Base-by-base conservation (phyloP, 1,140 invertebrate species). In the Polypedilum pembai region DNA sequence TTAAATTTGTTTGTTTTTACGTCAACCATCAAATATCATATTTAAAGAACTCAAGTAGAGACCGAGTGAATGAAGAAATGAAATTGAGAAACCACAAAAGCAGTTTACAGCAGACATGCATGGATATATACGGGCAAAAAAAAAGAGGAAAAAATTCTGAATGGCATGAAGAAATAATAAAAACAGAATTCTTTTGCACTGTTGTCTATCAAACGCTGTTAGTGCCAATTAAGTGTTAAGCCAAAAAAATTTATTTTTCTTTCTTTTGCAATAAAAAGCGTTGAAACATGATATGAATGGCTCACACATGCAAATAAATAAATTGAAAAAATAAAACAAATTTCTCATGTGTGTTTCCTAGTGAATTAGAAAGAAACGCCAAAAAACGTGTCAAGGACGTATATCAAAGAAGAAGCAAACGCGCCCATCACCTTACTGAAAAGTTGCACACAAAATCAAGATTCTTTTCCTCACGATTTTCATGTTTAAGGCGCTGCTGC, bases 351-450 rank as follows among this genome's bases (percentile, higher is more conserved):
- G 24, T 33, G 24, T 33, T 33, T 33, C 5, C 24, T 33, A 56
- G 45, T 15, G n/a, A 56, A 56, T n/a, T n/a, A 56, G 12, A 56
- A 12, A n/a, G n/a, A 56, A 56, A 12, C 15, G 45, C 45, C 45
- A 56, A 69, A 69, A 69, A 20, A 21, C 17, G 18, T 69, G 65
- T 69, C 65, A 69, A 69, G 65, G 65, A 69, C 65, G 65, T 12
- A 56, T 4, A 56, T n/a, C 4, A 56, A 56, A 56, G 12, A 56
- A 56, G 45, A 56, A 56, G 12, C 12, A 56, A 56, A 56, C 45
- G 45, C 45, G 45, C 24, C 24, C 45, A 56, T 56, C 45, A 15
- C 12, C 45, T 12, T 56, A 15, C 45, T 56, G 12, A 8, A 56
- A 12, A n/a, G 12, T 56, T n/a, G 45, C 12, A n/a, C 7, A 56